Evolutionary conservation across 2,888 invertebrate genomes (phyloP), one percentile per base, ranked within the genome.

Genomic region (Eucera pruinosa): DNA sequence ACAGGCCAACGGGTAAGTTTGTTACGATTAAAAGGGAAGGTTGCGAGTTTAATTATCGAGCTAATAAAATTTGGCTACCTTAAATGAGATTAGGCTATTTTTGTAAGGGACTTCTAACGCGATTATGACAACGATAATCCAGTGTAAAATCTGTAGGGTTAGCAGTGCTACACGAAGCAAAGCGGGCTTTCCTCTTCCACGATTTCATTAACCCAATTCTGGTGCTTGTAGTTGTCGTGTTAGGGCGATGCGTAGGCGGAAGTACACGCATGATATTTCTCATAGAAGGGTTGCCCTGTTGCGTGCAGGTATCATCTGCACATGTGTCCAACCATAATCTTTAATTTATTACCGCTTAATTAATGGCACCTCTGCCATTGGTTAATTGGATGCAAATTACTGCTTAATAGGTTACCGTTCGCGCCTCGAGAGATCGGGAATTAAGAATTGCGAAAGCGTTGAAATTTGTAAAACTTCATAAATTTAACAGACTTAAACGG

Each of bases 121-220:
- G 9, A 23, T 45, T 6, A 11, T 9, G 41, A 18, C 9, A 30
- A 62, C 13, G 18, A 7, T 30, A 23, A 54, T 50, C 4, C 13
- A 23, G 7, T 58, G 13, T 45, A 20, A 45, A 60, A 15, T 39
- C 45, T 13, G 3, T 41, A 30, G 13, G 30, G 33, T 39, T 6
- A 50, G 5, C 54, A 39, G 25, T 13, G 41, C 7, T 18, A 11
- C 20, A 23, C 41, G 27, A 27, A 11, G 43, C 1, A 33, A 77
- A 62, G 20, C 11, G 33, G 9, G 30, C 57, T 69, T 74, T 76
- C 62, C 73, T 78, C 62, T 74, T 76, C 52, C 62, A 79, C 55
- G 73, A 83, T 79, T 83, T 83, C 83, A 83, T 83, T 83, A 83
- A 79, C 76, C 83, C 69, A 83, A 80, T 83, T 83, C 27, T 57